Evolutionary conservation across 2,797 vertebrate species (phyloP), one percentile per base, ranked within the genome.

Genomic region (Poecilia wingei): DNA sequence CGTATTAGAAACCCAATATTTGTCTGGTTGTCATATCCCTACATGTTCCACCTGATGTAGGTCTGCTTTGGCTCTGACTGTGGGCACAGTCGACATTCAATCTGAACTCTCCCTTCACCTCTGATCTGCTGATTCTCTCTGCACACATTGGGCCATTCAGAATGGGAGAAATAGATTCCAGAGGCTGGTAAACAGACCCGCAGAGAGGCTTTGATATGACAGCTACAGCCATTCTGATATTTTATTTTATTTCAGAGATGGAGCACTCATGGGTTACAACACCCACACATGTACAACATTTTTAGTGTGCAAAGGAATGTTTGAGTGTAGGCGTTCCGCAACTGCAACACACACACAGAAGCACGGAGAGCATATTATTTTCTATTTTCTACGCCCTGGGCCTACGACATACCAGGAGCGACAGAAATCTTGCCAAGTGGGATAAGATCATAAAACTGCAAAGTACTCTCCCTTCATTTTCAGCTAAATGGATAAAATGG

Each of bases 391-490:
- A 89, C 88, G 92, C 93, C 93, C 74, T 84, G 85, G 93, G 94
- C 93, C 68, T 88, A 84, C 91, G 91, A 93, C 90, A 94, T 93
- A 93, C 92, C 92, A 88, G 86, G 83, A 94, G 91, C 76, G 88
- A 95, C 93, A 94, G 92, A 95, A 93, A 92, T 87, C 82, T 84
- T 57, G 88, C 94, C 95, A 95, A 95, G 94, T 90, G 88, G 90
- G 93, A 94, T 93, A 94, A 91, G 92, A 94, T 94, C 92, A 91
- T 95, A 94, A 96, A 96, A 95, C 91, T 92, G 88, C 86, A 85
- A 93, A 92, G 92, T 91, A 91, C 91, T 94, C 91, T 94, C 91
- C 94, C 93, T 92, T 94, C 91, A 94, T 94, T 94, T 94, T 95
- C 91, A 90, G 89, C 91, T 95, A 95, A 95, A 95, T 91, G 91